Base-by-base conservation (phyloP, 53 echinoderm and acorn worm genomes). In the Holothuria leucospilota region DNA sequence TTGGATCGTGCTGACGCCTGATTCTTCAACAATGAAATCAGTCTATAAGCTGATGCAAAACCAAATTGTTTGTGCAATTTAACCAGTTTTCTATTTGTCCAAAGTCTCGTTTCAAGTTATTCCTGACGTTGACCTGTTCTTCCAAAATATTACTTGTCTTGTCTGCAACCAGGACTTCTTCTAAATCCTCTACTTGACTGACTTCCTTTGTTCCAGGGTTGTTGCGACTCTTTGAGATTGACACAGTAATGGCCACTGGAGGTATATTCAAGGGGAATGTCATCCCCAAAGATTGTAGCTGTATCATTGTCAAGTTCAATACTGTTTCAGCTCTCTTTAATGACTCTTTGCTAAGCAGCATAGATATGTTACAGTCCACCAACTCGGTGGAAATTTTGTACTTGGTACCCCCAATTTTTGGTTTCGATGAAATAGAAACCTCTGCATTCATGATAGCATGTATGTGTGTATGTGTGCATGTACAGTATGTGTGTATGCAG, bases 261-360 rank as follows among this genome's bases (percentile, higher is more conserved):
- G 10, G 86, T 77, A 49, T 29, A 74, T 20, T 86, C 62, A 27
- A 90, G 86, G 62, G 78, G 66, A 39, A 90, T 28, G 20, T 38
- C 64, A 39, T 86, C 70, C 5, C 86, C 90, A 86, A 79, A 78
- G 13, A 90, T 86, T n/a, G 77, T 85, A 4, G 78, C 52, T 7
- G 86, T 86, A 26, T 90, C 90, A 71, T 90, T 86, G 60, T 51
- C 72, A 90, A 38, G 63, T 86, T 71, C 71, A 81, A 39, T 5
- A 53, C 80, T 30, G 86, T 86, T 39, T 70, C 82, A 25, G 71
- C 78, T 20, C 82, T 59, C 52, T 90, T 90, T 78, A 86, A 66
- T 51, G 86, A 87, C 21, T 68, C 86, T 38, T 91, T 91, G 49
- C 91, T 86, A 24, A 91, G 87, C 0, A 91, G 64, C 67, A 86